Conservation (phyloP, 2,888 invertebrate genomes). For the Trissoscelio sp. region DNA sequence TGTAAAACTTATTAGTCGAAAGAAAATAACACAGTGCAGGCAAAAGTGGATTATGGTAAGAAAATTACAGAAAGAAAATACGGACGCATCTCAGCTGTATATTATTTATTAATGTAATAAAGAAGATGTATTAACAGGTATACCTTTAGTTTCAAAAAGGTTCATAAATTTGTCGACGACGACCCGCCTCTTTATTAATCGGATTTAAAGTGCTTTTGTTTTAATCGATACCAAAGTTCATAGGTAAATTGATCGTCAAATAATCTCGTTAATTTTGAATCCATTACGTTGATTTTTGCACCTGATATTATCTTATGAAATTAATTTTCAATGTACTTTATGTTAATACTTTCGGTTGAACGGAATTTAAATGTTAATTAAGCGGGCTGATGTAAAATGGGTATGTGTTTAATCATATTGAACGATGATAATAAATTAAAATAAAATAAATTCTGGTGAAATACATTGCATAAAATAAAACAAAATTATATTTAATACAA, state of each 20-base stretch:
- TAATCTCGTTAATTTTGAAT: constrained; percentile 5
- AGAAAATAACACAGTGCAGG: background rate
- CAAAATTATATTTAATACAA: too few relatives aligned
- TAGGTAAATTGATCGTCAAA: background rate
- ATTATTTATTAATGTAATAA: constrained; percentile 18
- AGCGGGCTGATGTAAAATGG: too few relatives aligned
- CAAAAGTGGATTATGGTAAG: background rate
- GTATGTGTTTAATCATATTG: too few relatives aligned
- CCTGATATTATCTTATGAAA: background rate
- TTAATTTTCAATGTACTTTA: background rate
- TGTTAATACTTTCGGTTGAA: background rate
- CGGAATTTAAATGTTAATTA: background rate
- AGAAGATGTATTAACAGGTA: background rate
- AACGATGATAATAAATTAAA: too few relatives aligned
- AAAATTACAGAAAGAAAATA: constrained; percentile 3
- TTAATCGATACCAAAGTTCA: background rate
- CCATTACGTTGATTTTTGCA: background rate
- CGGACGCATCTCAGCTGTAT: background rate
- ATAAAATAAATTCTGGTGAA: too few relatives aligned
- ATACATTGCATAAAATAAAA: too few relatives aligned
- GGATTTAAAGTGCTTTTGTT: background rate
- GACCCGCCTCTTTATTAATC: constrained; percentile 17
- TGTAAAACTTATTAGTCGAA: background rate
- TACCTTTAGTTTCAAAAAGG: constrained; percentile 1
- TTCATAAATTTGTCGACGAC: background rate